A percentile compares a stretch with the other conserved stretches of the same genome.
Evolutionary conservation across 2,113 vertebrate species (phyloP).

Genomic region (Calypte anna): DNA sequence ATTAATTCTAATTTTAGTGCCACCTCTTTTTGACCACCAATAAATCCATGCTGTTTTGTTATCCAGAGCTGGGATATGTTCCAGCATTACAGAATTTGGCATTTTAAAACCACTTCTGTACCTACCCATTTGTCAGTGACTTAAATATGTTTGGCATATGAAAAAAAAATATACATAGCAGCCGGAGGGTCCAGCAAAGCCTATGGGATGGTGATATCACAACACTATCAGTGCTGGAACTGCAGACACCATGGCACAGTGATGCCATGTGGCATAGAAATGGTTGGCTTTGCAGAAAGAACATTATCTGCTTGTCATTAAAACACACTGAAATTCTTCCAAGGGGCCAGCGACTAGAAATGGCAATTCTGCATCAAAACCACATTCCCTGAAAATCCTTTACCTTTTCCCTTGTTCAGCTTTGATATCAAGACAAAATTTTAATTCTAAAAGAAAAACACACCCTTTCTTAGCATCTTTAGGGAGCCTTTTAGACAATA

Average conservation of each 20-base stretch:
- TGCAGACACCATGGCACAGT: background rate
- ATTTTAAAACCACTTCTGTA: background rate
- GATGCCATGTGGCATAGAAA: background rate
- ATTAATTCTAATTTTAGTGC: constrained; percentile 68
- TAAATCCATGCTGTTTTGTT: constrained; percentile 39
- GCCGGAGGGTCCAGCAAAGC: background rate
- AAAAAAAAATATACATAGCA: background rate
- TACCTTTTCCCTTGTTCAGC: background rate
- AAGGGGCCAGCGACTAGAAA: background rate
- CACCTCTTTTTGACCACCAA: constrained; percentile 42
- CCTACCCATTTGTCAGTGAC: background rate
- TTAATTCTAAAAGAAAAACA: background rate
- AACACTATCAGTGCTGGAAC: background rate
- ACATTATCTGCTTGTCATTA: background rate
- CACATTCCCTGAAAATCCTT: background rate
- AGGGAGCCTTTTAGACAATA: background rate
- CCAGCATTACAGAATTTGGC: background rate
- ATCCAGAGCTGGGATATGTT: background rate
- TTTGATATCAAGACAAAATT: background rate
- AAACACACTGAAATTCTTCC: background rate
- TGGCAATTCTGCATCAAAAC: background rate
- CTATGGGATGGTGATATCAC: background rate
- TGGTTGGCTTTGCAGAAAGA: background rate
- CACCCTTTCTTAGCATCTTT: background rate
- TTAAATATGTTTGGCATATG: background rate